phyloP scores from a whole-genome alignment of 2,797 vertebrate genomes.

The Fringilla coelebs region DNA sequence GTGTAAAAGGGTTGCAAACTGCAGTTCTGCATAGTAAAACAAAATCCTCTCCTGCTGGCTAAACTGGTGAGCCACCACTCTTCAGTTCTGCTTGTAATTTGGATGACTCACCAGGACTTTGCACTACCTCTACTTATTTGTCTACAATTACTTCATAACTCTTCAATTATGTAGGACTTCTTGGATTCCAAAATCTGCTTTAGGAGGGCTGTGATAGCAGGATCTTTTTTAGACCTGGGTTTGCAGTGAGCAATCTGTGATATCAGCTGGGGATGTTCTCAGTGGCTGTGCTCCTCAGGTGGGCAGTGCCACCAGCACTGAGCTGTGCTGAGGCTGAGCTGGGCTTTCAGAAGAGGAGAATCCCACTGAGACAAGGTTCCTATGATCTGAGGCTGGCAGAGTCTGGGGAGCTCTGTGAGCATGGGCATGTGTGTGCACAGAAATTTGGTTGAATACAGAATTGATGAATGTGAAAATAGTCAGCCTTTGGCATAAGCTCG shows the following conservation, averaged over 20 bases:
- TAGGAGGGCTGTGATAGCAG: background rate
- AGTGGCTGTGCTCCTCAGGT: background rate
- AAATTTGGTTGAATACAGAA: background rate
- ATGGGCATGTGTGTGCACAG: background rate
- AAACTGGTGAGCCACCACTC: background rate
- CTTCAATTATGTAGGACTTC: background rate
- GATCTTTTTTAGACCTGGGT: background rate
- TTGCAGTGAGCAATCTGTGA: background rate
- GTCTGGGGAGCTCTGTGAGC: background rate
- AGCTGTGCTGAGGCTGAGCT: background rate
- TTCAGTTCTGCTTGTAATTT: background rate
- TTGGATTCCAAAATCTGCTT: background rate
- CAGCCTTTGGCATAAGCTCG: background rate
- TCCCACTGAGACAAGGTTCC: background rate
- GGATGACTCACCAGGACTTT: background rate
- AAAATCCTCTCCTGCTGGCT: background rate
- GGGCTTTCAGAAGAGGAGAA: background rate
- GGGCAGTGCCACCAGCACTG: background rate
- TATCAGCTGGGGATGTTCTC: background rate
- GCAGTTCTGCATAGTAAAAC: background rate
- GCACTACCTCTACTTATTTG: background rate
- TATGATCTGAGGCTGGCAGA: background rate
- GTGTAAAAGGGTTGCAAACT: background rate
- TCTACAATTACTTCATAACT: background rate
- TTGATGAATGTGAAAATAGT: background rate